Conservation (phyloP, 2,113 vertebrate genomes). For the Vimba vimba region DNA sequence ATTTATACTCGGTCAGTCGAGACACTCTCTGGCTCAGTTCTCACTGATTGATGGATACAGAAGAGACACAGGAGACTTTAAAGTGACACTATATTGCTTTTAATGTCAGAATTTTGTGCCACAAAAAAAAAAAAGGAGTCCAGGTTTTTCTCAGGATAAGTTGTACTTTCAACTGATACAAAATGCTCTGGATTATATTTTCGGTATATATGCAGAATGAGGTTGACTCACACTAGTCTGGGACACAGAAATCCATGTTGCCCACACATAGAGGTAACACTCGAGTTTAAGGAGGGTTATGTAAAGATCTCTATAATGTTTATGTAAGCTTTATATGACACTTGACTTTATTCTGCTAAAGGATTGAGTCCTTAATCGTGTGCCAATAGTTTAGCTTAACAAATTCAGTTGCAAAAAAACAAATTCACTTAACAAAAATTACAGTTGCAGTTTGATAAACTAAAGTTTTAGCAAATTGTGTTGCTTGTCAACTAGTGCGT, state of each 20-base stretch:
- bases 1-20: conserved; percentile 16
- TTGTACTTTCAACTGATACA: not conserved
- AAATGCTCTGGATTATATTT: conserved; percentile 17
- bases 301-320: conserved; percentile 41
- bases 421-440: not conserved
- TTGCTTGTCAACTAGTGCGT: not conserved
- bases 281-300: conserved; percentile 34
- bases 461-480: not conserved
- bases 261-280: conserved; percentile 39
- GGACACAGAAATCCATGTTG: conserved; percentile 33
- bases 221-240: conserved; percentile 36
- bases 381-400: conserved; percentile 11
- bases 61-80: conserved; percentile 9
- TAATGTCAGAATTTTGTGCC: conserved; percentile 14
- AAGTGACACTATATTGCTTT: conserved; percentile 10
- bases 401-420: not conserved
- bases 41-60: not conserved
- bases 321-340: conserved; percentile 34
- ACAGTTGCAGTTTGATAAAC: not conserved
- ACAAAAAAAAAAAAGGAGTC: not conserved
- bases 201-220: conserved; percentile 4
- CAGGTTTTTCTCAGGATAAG: not conserved
- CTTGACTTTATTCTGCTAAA: conserved; percentile 21
- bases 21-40: conserved; percentile 8
- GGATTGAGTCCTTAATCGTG: conserved; percentile 9